Evolutionary conservation across 2,888 invertebrate genomes (phyloP).

Genomic region (Spodoptera picta): DNA sequence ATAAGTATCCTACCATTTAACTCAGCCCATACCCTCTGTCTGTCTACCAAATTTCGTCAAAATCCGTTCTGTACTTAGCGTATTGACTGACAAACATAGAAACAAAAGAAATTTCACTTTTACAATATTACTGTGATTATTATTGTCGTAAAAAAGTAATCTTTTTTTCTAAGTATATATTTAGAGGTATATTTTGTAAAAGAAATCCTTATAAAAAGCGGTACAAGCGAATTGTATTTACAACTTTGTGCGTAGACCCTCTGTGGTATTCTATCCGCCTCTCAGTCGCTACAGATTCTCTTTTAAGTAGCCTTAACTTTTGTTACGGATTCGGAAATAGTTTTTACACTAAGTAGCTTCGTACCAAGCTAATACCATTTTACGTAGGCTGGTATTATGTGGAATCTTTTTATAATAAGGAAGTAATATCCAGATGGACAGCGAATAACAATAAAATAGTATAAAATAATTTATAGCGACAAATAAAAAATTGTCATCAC

Average conservation of each 20-base stretch:
- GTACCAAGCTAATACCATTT: too few relatives aligned
- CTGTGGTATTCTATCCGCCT: conserved; percentile 12
- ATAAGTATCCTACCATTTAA: too few relatives aligned
- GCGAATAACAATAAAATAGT: too few relatives aligned
- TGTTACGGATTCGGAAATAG: conserved; percentile 13
- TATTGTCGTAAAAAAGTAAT: background rate
- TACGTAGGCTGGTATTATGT: background rate
- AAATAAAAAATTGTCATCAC: too few relatives aligned
- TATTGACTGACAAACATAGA: too few relatives aligned
- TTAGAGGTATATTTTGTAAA: conserved; percentile 6
- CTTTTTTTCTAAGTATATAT: background rate
- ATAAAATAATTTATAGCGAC: too few relatives aligned
- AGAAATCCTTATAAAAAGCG: conserved; percentile 11
- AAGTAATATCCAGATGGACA: too few relatives aligned
- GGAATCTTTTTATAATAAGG: background rate
- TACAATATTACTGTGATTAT: too few relatives aligned
- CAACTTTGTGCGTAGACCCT: conserved; percentile 10
- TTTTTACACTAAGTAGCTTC: conserved; percentile 5
- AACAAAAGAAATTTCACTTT: too few relatives aligned
- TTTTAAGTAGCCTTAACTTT: conserved; percentile 35
- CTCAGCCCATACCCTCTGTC: too few relatives aligned
- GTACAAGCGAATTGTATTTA: conserved; percentile 9
- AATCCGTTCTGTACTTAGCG: too few relatives aligned
- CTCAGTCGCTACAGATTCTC: conserved; percentile 20
- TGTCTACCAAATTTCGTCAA: too few relatives aligned